Evolutionary conservation across 2,888 invertebrate species (phyloP).

Genomic region (Diadegma fenestrale): DNA sequence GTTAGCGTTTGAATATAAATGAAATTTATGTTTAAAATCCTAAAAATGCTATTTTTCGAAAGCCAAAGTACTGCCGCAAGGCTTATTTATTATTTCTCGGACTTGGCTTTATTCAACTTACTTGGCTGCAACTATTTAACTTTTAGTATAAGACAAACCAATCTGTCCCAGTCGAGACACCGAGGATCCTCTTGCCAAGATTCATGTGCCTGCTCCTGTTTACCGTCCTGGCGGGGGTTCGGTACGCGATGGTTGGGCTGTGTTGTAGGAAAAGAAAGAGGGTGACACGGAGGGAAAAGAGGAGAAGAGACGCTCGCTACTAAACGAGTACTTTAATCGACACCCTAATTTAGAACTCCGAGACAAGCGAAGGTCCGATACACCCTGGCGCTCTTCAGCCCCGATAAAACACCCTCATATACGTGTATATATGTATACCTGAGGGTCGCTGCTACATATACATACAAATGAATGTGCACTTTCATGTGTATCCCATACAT

Average conservation of each 20-base stretch:
- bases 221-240: slow-evolving; percentile 31
- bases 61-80: background rate
- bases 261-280: slow-evolving; percentile 44
- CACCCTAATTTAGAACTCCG: slow-evolving; percentile 69
- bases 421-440: background rate
- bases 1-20: background rate
- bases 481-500: background rate
- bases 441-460: background rate
- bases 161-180: slow-evolving; percentile 60
- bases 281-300: slow-evolving; percentile 28
- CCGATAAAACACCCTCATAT: slow-evolving; percentile 59
- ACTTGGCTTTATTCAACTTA: slow-evolving; percentile 24
- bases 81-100: slow-evolving; percentile 16
- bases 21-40: background rate
- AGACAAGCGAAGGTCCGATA: slow-evolving; percentile 64
- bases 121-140: slow-evolving; percentile 26
- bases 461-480: background rate
- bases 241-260: background rate
- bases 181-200: slow-evolving; percentile 67
- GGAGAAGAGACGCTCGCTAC: slow-evolving; percentile 39
- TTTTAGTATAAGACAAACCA: slow-evolving; percentile 65
- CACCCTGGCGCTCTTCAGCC: slow-evolving; percentile 47
- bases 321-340: slow-evolving; percentile 72
- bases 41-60: background rate
- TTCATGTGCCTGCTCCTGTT: slow-evolving; percentile 68